Base-by-base conservation (phyloP, 2,113 vertebrate species). In the Xyrauchen texanus region DNA sequence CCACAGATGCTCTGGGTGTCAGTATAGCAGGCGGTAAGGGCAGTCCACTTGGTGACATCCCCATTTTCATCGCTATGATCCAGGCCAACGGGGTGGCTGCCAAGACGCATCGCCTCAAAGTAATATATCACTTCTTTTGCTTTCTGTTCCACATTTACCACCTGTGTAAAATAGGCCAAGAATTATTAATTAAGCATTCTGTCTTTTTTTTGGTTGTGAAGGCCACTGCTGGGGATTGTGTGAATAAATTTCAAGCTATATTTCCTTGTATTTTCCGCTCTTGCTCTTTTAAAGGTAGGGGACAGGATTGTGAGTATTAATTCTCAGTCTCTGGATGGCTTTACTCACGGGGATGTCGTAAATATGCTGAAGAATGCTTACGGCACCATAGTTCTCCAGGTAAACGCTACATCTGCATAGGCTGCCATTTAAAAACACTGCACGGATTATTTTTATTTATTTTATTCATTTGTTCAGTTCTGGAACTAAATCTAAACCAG, bases 41-140 rank as follows among this genome's bases (percentile, higher is more conserved):
- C 46, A 99, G 98, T 83, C 97, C 96, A 0, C 78, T 99, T 72
- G 98, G 97, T 9, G 95, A 99, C 85, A 93, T 94, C 60, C 97
- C 98, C 16, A 93, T 99, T 86, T 99, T 99, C 88, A 94, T 99
- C 0, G 97, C 98, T 10, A 99, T 99, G 98, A 99, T 99, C 85
- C 97, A 99, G 86, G 96, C 96, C 87, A 97, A 91, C 0, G 98
- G 98, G 5, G 93, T 96, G 51, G 96, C 96, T 0, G 97, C 97
- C 11, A 94, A 94, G 0, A 96, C 96, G 0, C 95, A 96, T 16
- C 93, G 86, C 47, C 95, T 99, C 60, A 96, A 96, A 86, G 97
- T 97, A 67, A 47, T 8, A 44, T 4, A 42, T 4, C 10, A 7
- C 21, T 47, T 34, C 8, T 34, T 0, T 57, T 15, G 0, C 4